A percentile compares a stretch with the other conserved stretches of the same genome.
Conservation (phyloP, 2,113 vertebrate species). For the Litocranius walleri region DNA sequence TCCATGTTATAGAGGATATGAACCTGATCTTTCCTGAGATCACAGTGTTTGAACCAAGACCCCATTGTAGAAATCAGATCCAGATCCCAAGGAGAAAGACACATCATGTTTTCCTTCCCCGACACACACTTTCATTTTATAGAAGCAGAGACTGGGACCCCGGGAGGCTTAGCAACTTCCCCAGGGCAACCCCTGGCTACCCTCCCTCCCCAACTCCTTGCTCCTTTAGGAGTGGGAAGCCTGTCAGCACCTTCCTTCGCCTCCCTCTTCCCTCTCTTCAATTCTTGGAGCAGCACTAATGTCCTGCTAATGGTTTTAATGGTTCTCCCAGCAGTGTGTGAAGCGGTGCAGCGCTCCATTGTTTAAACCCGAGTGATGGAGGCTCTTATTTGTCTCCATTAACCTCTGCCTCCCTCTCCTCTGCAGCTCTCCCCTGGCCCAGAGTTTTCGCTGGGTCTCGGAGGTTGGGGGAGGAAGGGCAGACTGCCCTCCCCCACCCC, state of each 20-base stretch:
- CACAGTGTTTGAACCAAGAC: not conserved
- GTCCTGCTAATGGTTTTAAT: constrained; percentile 58
- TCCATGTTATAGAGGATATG: not conserved
- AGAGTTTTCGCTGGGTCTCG: not conserved
- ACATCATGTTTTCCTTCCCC: not conserved
- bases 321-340: not conserved
- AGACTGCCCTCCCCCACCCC: not conserved
- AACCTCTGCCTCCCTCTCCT: constrained; percentile 41
- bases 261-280: not conserved
- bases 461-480: not conserved
- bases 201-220: not conserved
- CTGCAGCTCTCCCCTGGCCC: not conserved
- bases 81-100: not conserved
- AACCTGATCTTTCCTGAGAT: not conserved
- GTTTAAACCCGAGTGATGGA: not conserved
- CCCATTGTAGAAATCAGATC: not conserved
- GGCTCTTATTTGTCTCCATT: constrained; percentile 29
- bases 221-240: not conserved
- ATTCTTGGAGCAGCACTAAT: constrained; percentile 7
- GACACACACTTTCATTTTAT: not conserved
- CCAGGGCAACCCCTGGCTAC: not conserved
- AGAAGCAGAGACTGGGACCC: not conserved
- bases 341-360: not conserved
- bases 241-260: not conserved
- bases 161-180: not conserved